Evolutionary conservation across 1,140 invertebrate genomes (phyloP), one percentile per base, ranked within the genome.

Genomic region (Lepidotrigona ventralis): DNA sequence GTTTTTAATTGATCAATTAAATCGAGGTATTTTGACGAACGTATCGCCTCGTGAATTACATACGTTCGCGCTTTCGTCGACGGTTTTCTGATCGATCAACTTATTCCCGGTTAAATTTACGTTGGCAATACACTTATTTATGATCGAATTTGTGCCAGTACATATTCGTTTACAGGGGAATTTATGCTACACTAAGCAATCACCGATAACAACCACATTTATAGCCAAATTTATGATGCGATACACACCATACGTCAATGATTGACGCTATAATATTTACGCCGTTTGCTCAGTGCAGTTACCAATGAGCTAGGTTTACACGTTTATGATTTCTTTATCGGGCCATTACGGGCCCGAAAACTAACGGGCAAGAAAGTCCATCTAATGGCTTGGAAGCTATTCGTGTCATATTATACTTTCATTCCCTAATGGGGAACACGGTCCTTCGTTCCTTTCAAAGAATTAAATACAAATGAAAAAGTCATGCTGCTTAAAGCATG

Each of bases 191-290:
- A 23, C 78, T 71, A 66, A 79, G 33, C 68, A 54, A n/a, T 60
- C 78, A 29, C 78, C 68, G 78, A 79, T 79, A 71, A 60, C n/a
- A 66, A 11, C 39, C n/a, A 23, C n/a, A n/a, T 79, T 79, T 79
- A 79, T 60, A 39, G 19, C 19, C 17, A 33, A 79, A 79, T 79
- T 79, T 79, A 79, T 46, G 68, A 15, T 46, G 60, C 26, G 19
- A 53, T 21, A 33, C 39, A 46, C 46, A 39, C 54, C 54, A 51
- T 64, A 21, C n/a, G 23, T 51, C 68, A 54, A 71, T 60, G 78
- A 79, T 79, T 71, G 78, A 71, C 78, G 66, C n/a, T 69, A 14
- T 56, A 79, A 71, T 81, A 81, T 81, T 81, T 81, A 74, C 71
- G 51, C 17, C 21, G 70, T 74, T 46, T 66, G 29, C 46, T 46